phyloP scores from a whole-genome alignment of 1,140 invertebrate species.

The Drosophila ercepeae region DNA sequence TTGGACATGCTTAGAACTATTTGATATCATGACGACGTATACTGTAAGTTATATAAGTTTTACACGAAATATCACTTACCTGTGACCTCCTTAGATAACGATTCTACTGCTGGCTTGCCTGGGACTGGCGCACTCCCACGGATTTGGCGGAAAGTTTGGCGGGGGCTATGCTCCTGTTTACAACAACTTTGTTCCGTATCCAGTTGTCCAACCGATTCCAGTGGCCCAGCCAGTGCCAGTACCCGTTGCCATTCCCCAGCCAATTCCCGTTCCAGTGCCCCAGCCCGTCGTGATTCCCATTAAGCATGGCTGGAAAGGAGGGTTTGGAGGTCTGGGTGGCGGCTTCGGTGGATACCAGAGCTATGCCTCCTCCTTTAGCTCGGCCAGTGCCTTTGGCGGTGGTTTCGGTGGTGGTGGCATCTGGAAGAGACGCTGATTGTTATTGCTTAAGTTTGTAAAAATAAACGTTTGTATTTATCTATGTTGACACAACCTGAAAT shows the following conservation, averaged over 20 bases:
- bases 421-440: constrained; percentile 20
- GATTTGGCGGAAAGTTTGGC: constrained; percentile 58
- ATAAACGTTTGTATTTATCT: constrained; percentile 14
- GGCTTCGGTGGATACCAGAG: constrained; percentile 38
- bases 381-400: constrained; percentile 44
- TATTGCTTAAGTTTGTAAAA: constrained; percentile 5
- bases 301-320: constrained; percentile 61
- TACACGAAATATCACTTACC: neutral
- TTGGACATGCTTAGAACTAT: constrained; percentile 48
- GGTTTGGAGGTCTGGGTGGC: constrained; percentile 25
- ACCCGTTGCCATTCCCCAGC: constrained; percentile 55
- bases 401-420: constrained; percentile 52
- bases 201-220: constrained; percentile 55
- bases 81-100: constrained; percentile 11
- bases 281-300: constrained; percentile 36
- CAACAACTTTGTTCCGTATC: constrained; percentile 54
- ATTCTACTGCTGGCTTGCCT: constrained; percentile 30
- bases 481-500: constrained; percentile 13
- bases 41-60: constrained; percentile 43
- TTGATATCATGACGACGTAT: constrained; percentile 40
- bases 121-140: constrained; percentile 27
- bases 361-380: constrained; percentile 25
- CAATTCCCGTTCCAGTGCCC: constrained; percentile 47
- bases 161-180: constrained; percentile 51
- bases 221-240: constrained; percentile 36